Percentiles rank a stretch among this genome's conserved stretches.
Conservation (phyloP, 92 coral and sea anemone species). For the Parazoanthus swiftii region DNA sequence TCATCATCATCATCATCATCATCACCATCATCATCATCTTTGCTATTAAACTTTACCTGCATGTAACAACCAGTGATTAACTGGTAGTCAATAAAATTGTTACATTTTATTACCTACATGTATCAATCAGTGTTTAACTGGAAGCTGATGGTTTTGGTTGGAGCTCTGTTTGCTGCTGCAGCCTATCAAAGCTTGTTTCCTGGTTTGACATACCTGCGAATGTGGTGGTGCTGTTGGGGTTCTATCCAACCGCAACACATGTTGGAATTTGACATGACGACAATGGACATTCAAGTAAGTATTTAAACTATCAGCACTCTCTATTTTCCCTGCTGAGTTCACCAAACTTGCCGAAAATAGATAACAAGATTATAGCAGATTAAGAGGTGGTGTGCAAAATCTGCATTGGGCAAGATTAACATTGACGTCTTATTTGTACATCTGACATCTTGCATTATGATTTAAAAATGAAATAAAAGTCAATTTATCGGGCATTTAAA, state of each 20-base stretch:
- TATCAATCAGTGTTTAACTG: constrained; percentile 20
- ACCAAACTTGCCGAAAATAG: too few species aligned
- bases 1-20: too few species aligned
- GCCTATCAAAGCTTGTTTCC: constrained; percentile 32
- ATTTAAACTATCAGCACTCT: neutral
- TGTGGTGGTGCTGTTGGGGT: constrained; percentile 17
- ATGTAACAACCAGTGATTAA: neutral
- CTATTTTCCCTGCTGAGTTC: neutral
- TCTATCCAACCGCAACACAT: constrained; percentile 3
- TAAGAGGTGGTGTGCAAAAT: neutral
- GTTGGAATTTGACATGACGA: constrained; percentile 23
- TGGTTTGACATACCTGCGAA: constrained; percentile 24
- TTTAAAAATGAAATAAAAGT: too few species aligned
- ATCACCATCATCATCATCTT: too few species aligned
- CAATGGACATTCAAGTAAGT: constrained; percentile 25
- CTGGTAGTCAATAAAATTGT: neutral
- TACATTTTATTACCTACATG: neutral
- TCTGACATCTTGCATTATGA: too few species aligned
- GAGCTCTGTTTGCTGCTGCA: constrained; percentile 2
- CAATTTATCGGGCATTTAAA: too few species aligned
- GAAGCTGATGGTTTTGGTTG: neutral
- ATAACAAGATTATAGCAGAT: neutral
- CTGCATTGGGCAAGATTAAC: neutral
- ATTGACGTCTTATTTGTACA: too few species aligned
- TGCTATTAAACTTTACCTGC: neutral